phyloP scores from a whole-genome alignment of 2,113 vertebrate species.

The Centropristis striata region DNA sequence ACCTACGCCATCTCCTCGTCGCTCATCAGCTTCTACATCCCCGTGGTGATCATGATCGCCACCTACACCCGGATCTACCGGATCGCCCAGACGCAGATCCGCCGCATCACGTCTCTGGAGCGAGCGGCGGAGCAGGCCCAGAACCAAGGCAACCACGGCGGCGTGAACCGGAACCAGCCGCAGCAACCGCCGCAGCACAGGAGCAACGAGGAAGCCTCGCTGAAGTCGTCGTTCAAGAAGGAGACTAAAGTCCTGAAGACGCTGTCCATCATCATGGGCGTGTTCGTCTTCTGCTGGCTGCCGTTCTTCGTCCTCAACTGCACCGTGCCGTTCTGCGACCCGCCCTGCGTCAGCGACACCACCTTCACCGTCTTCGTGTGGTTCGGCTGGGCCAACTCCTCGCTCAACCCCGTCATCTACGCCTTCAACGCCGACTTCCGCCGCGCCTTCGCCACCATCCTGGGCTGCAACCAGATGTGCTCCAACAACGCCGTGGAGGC shows the following conservation, averaged over 20 bases:
- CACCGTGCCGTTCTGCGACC: conserved; percentile 88
- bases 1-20: conserved; percentile 88
- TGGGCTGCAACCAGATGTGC: conserved; percentile 82
- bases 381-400: conserved; percentile 91
- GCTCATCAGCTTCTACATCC: conserved; percentile 87
- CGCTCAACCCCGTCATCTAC: conserved; percentile 88
- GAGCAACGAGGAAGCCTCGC: conserved; percentile 76
- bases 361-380: conserved; percentile 88
- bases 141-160: conserved; percentile 48
- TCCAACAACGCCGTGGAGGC: conserved; percentile 82
- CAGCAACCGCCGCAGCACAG: conserved; percentile 59
- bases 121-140: conserved; percentile 82
- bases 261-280: conserved; percentile 90
- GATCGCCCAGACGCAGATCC: conserved; percentile 89
- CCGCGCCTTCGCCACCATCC: conserved; percentile 85
- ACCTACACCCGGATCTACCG: conserved; percentile 89
- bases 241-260: conserved; percentile 91
- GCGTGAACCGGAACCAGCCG: conserved; percentile 45
- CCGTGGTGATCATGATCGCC: conserved; percentile 88
- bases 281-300: conserved; percentile 90
- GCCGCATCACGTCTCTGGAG: conserved; percentile 86
- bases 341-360: conserved; percentile 83
- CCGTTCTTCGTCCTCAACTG: conserved; percentile 91
- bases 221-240: conserved; percentile 87
- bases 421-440: conserved; percentile 89